Evolutionary conservation across 2,113 vertebrate genomes (phyloP).

Genomic region (Rhea pennata): DNA sequence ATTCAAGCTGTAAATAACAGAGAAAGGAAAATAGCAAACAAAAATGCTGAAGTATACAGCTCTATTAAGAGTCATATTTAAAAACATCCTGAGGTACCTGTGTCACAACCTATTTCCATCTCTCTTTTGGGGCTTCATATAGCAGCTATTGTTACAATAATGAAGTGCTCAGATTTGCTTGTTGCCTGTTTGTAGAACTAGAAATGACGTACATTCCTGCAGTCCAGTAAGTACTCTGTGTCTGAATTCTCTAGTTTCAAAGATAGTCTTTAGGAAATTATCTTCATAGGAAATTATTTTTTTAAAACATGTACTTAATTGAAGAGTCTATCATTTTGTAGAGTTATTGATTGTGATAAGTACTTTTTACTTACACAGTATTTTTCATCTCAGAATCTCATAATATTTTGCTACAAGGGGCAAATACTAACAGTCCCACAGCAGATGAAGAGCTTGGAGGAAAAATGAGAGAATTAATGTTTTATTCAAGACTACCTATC

Average conservation of each 20-base stretch:
- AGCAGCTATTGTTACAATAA: constrained; percentile 45
- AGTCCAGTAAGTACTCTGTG: constrained; percentile 29
- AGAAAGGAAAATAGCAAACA: not conserved
- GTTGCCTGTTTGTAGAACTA: constrained; percentile 57
- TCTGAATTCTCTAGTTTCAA: constrained; percentile 37
- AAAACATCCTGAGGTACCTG: not conserved
- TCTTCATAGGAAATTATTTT: not conserved
- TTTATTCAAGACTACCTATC: not conserved
- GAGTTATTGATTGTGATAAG: constrained; percentile 36
- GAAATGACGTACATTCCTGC: constrained; percentile 28
- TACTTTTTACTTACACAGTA: not conserved
- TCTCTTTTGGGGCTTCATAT: not conserved
- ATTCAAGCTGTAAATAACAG: not conserved
- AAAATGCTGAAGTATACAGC: not conserved
- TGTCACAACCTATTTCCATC: not conserved
- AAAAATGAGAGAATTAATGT: not conserved
- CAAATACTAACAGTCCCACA: not conserved
- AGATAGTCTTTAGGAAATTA: constrained; percentile 46
- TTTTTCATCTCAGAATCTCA: not conserved
- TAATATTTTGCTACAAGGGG: not conserved
- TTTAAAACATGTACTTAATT: not conserved
- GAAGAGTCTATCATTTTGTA: not conserved
- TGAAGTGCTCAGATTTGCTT: constrained; percentile 60
- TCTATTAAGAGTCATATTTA: not conserved
- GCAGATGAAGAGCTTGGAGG: not conserved